These are phyloP conservation scores for Ctenochaetus hawaiiensis DNA, from an alignment of 2,797 vertebrate species.

Conservation along the genomic window DNA sequence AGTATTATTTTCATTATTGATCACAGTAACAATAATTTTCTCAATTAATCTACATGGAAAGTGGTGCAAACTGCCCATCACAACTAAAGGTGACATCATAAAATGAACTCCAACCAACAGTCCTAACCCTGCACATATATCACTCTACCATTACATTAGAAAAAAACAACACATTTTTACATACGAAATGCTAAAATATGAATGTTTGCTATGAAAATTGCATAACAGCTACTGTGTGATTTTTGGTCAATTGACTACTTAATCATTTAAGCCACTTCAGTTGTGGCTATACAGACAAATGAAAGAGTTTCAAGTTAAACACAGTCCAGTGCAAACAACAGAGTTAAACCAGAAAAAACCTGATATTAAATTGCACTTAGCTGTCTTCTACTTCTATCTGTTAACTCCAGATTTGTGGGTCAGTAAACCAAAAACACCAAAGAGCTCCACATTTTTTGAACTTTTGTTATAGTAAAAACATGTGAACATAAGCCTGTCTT, in stretches of 20 bases:
- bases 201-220: background rate
- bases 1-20: background rate
- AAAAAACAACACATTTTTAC: background rate
- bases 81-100: background rate
- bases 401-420: background rate
- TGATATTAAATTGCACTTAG: background rate
- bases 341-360: background rate
- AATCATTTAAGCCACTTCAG: background rate
- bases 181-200: background rate
- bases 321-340: background rate
- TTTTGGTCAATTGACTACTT: background rate
- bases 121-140: background rate
- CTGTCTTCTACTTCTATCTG: background rate
- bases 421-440: background rate
- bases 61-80: background rate
- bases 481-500: background rate
- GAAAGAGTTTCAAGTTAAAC: background rate
- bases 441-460: background rate
- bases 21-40: background rate
- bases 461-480: background rate
- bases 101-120: background rate
- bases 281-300: background rate
- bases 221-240: background rate
- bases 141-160: background rate
- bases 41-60: background rate